Evolutionary conservation across 1,140 invertebrate species (phyloP).

Genomic region (Drosophila lini): DNA sequence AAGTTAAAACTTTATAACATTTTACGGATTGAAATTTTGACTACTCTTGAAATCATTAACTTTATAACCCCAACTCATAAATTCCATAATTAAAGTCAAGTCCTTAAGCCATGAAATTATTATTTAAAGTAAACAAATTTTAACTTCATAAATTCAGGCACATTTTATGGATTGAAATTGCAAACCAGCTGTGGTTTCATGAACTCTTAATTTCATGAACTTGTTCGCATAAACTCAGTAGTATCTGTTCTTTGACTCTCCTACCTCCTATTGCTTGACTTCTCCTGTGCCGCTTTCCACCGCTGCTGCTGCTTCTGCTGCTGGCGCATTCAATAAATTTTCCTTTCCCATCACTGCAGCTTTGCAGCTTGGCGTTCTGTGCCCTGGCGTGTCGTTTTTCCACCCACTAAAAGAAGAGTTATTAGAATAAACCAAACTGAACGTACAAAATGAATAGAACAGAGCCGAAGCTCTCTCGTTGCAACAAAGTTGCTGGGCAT

Average conservation of each 20-base stretch:
- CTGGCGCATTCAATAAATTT: slow-evolving; percentile 48
- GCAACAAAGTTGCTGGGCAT: slow-evolving; percentile 43
- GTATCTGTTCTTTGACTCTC: background rate
- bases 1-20: too few relatives aligned
- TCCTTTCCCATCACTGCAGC: slow-evolving; percentile 44
- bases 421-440: slow-evolving; percentile 40
- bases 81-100: too few relatives aligned
- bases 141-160: background rate
- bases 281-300: slow-evolving; percentile 23
- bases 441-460: slow-evolving; percentile 5
- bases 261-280: background rate
- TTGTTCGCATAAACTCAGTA: background rate
- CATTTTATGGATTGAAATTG: background rate
- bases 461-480: slow-evolving; percentile 16
- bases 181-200: too few relatives aligned
- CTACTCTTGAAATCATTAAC: too few relatives aligned
- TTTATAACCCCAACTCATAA: too few relatives aligned
- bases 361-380: slow-evolving; percentile 2
- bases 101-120: background rate
- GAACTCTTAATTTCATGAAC: background rate
- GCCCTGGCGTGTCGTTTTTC: slow-evolving; percentile 18
- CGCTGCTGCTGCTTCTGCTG: slow-evolving; percentile 21
- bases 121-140: background rate
- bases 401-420: slow-evolving; percentile 37
- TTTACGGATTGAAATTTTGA: too few relatives aligned